Conservation (phyloP, 2,888 invertebrate genomes). For the Cryptophagus acutangulus region DNA sequence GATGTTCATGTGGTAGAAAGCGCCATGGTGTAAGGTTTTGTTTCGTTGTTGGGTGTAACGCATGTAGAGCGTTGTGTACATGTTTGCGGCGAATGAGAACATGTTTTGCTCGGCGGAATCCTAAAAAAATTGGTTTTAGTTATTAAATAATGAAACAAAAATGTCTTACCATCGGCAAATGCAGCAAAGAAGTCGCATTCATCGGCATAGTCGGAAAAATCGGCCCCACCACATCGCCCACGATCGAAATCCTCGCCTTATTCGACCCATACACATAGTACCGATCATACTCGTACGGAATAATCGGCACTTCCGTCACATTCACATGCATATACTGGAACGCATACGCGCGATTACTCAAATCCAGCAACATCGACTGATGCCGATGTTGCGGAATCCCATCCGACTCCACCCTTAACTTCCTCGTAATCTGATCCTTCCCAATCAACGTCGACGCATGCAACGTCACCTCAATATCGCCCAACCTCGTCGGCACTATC, state of each 20-base stretch:
- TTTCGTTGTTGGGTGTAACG: conserved; percentile 83
- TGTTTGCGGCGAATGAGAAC: conserved; percentile 93
- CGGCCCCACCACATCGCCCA: conserved; percentile 89
- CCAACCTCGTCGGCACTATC: conserved; percentile 76
- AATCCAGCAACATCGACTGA: conserved; percentile 85
- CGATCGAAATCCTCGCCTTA: conserved; percentile 72
- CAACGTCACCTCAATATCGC: conserved; percentile 70
- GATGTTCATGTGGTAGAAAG: conserved; percentile 85
- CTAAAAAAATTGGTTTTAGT: conserved; percentile 12
- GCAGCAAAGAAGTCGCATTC: conserved; percentile 74
- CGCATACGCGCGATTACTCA: conserved; percentile 86
- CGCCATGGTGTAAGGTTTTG: conserved; percentile 69
- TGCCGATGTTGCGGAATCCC: conserved; percentile 89
- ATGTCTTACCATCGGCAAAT: conserved; percentile 83
- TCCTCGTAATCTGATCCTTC: conserved; percentile 62
- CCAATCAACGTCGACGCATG: conserved; percentile 72
- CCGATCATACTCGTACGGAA: conserved; percentile 84
- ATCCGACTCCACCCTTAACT: conserved; percentile 73
- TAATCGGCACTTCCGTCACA: conserved; percentile 87
- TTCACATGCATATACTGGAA: conserved; percentile 95
- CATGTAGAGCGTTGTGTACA: conserved; percentile 89
- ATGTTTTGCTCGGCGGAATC: conserved; percentile 93
- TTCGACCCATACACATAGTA: conserved; percentile 95
- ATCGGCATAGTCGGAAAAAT: conserved; percentile 91
- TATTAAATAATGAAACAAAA: conserved; percentile 10